Evolutionary conservation across 1,140 invertebrate species (phyloP), one percentile per base, ranked within the genome.

Genomic region (Dolichoris vasculosae): DNA sequence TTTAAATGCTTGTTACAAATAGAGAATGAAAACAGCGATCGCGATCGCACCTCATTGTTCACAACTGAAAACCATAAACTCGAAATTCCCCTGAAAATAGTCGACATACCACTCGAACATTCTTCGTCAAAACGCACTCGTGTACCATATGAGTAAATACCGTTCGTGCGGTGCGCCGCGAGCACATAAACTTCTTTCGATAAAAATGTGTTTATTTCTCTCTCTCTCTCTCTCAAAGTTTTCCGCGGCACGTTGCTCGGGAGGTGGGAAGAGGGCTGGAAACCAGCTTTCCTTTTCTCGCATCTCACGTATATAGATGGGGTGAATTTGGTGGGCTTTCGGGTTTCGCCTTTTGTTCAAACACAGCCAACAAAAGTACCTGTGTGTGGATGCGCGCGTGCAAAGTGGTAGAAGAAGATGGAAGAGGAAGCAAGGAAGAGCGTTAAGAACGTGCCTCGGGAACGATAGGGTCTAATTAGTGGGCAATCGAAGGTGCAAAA

Each of bases 381-480:
- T 69, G 59, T 35, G 67, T n/a, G 17, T 1, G 17, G 55, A 26
- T 26, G 55, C 20, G 20, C 8, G 48, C 20, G 48, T 51, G 15
- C 20, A 51, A 51, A 51, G 48, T 17, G 15, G 48, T 17, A 17
- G 48, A 8, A 46, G 13, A 46, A 6, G 43, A 46, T 46, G 43
- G 6, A 46, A 17, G 48, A 51, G 48, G 15, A 17, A 8, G 15
- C 35, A 55, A 80, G 78, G 30, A 2, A 67, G n/a, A 30, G 38
- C 48, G 69, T 11, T 26, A 64, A 35, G 73, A 35, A 84, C 76
- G 84, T 85, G 84, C 48, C 26, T 38, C 8, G 84, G 15, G 67
- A 81, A 38, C 84, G 79, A 81, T 76, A 82, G 55, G 55, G 64
- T 26, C 71, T 82, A 82, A 85, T 85, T 85, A 85, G 84, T n/a